Base-by-base conservation (phyloP, 2,113 vertebrate species). In the Rhinogobius similis region DNA sequence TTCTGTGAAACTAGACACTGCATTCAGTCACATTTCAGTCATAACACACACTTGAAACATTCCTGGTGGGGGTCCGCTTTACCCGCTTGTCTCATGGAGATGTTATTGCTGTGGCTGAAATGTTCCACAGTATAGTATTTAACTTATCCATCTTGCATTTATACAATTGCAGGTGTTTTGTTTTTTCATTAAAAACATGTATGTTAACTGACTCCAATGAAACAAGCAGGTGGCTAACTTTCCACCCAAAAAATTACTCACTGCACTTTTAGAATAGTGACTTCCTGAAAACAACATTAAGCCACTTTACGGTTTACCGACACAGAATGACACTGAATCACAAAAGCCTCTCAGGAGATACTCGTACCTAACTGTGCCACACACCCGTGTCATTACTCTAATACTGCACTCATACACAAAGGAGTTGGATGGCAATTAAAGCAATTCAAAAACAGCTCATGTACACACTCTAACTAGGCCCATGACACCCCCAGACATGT, bases 361-460 rank as follows among this genome's bases (percentile, higher is more conserved):
- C 52, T n/a, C 3, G 1, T 18, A 10, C 11, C 5, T 29, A 58
- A 29, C 13, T 58, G 55, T 27, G 24, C 26, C 26, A 29, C 26
- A 58, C 26, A 58, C 68, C 56, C 39, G 69, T 78, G 59, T 73
- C 68, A 63, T 82, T 75, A 53, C 74, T 85, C 76, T 75, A 82
- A 83, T 66, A 66, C 70, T 63, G 59, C 24, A 75, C 56, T 79
- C 74, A 77, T 80, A 86, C 73, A 78, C 52, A 67, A 59, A 80
- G 75, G 79, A 72, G 20, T 67, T 82, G 41, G 80, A 75, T 50
- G 76, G 76, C 79, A 91, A 87, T 91, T 90, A 84, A 80, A 74
- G 64, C 70, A 71, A 76, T 73, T 81, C 64, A 81, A 76, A 85
- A 87, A 71, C 76, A 81, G 75, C 84, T 87, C 68, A 56, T 73